Percentiles rank a stretch among this genome's conserved stretches.
Conservation (phyloP, 2,797 vertebrate genomes). For the Rhinoraja longicauda region DNA sequence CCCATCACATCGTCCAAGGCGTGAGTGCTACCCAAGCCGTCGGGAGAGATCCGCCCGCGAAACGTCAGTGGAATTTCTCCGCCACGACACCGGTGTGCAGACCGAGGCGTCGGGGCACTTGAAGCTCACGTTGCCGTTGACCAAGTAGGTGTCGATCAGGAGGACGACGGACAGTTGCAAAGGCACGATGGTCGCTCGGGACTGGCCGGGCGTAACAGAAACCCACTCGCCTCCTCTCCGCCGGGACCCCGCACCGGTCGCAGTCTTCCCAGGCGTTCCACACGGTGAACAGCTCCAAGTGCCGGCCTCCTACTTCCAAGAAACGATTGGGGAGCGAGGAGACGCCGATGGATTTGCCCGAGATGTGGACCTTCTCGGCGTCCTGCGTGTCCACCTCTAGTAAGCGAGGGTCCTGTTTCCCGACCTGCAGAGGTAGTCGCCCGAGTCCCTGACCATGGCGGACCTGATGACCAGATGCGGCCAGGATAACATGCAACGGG, state of each 20-base stretch:
- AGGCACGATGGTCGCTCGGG: rapidly evolving
- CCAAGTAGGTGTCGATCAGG: slow-evolving; percentile 42
- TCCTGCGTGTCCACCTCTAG: slow-evolving; percentile 52
- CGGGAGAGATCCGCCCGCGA: background rate
- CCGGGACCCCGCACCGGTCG: slow-evolving; percentile 39
- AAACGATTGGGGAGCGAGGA: slow-evolving; percentile 42
- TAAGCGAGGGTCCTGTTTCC: slow-evolving; percentile 37
- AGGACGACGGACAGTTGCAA: slow-evolving; percentile 9
- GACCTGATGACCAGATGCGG: slow-evolving; percentile 42
- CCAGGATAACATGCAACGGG: background rate
- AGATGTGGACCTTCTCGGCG: slow-evolving; percentile 41
- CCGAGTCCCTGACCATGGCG: slow-evolving; percentile 44
- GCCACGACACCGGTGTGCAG: slow-evolving; percentile 43
- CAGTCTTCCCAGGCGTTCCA: slow-evolving; percentile 53
- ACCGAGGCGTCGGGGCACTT: slow-evolving; percentile 50
- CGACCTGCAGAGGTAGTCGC: slow-evolving; percentile 46
- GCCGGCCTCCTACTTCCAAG: background rate
- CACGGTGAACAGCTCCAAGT: slow-evolving; percentile 44
- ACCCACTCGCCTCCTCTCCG: slow-evolving; percentile 49
- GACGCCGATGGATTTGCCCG: slow-evolving; percentile 43
- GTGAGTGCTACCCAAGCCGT: rapidly evolving
- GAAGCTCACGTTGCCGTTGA: slow-evolving; percentile 39
- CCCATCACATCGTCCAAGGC: background rate
- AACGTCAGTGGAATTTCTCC: background rate
- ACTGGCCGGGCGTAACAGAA: slow-evolving; percentile 45